These are phyloP conservation scores for Panthera leo DNA, from an alignment of 2,113 vertebrate species.

Conservation along the genomic window DNA sequence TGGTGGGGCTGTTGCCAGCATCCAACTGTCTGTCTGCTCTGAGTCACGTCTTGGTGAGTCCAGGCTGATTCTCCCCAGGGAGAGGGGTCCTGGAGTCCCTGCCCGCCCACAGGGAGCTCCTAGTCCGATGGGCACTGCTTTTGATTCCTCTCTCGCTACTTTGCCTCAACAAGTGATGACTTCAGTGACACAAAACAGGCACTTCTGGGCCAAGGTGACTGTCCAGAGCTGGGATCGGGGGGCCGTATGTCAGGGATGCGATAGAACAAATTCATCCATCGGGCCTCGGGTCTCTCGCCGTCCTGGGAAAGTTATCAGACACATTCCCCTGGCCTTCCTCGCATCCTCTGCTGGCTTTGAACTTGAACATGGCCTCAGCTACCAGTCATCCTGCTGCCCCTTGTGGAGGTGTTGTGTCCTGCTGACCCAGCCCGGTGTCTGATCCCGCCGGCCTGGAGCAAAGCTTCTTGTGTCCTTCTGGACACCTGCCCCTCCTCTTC, in stretches of 20 bases:
- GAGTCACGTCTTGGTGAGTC: neutral
- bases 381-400: neutral
- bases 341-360: neutral
- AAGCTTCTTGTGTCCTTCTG: neutral
- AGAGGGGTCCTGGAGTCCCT: neutral
- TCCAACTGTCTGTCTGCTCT: neutral
- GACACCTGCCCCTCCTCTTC: too few species aligned
- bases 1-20: fast-evolving
- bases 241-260: fast-evolving
- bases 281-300: neutral
- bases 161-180: neutral
- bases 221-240: neutral
- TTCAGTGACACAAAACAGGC: neutral
- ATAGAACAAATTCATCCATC: too few species aligned
- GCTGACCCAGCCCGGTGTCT: too few species aligned
- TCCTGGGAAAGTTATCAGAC: neutral
- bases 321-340: neutral
- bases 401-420: neutral
- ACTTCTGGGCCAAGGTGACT: neutral
- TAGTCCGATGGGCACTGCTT: neutral
- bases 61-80: neutral
- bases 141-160: neutral
- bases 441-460: neutral
- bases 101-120: too few species aligned
- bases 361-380: neutral